These are phyloP conservation scores for Linyphia triangularis DNA, from an alignment of 2,888 invertebrate species.

Conservation along the genomic window DNA sequence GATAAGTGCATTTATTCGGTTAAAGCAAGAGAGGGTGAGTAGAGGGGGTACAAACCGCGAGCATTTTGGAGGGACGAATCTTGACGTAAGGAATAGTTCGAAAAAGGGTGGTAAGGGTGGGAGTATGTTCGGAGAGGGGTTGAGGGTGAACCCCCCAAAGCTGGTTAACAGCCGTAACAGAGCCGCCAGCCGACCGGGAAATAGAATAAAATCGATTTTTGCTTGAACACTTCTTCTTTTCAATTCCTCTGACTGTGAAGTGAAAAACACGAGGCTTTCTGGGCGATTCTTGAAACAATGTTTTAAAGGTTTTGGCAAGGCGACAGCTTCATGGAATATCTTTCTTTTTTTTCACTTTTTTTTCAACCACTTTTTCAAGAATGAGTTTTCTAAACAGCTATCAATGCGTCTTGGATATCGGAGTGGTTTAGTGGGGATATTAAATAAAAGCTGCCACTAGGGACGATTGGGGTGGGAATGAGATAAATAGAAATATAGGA, in stretches of 20 bases:
- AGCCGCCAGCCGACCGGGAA: conserved; percentile 73
- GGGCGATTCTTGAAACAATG: conserved; percentile 67
- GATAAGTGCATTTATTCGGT: conserved; percentile 71
- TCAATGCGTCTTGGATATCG: neutral
- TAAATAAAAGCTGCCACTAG: too few species aligned
- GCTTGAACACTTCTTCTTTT: conserved; percentile 72
- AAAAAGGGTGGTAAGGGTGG: neutral
- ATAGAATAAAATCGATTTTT: conserved; percentile 75
- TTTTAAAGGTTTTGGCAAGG: conserved; percentile 62
- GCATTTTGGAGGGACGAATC: conserved; percentile 37
- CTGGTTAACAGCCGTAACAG: conserved; percentile 75
- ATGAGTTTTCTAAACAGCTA: neutral
- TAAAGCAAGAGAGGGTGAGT: conserved; percentile 17
- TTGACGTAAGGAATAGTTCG: conserved; percentile 17
- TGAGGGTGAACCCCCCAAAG: conserved; percentile 55
- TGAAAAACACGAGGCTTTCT: conserved; percentile 60
- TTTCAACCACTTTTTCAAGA: neutral
- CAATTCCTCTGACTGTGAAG: conserved; percentile 62
- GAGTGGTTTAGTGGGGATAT: neutral
- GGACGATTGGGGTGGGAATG: too few species aligned
- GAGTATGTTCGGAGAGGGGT: neutral
- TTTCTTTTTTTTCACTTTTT: neutral
- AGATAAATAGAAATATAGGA: too few species aligned
- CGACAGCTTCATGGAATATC: neutral
- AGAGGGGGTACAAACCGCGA: conserved; percentile 68